Percentiles rank a stretch among this genome's conserved stretches.
These are phyloP conservation scores for Meiosimyza platycephala DNA, from an alignment of 2,888 invertebrate species.

Conservation along the genomic window DNA sequence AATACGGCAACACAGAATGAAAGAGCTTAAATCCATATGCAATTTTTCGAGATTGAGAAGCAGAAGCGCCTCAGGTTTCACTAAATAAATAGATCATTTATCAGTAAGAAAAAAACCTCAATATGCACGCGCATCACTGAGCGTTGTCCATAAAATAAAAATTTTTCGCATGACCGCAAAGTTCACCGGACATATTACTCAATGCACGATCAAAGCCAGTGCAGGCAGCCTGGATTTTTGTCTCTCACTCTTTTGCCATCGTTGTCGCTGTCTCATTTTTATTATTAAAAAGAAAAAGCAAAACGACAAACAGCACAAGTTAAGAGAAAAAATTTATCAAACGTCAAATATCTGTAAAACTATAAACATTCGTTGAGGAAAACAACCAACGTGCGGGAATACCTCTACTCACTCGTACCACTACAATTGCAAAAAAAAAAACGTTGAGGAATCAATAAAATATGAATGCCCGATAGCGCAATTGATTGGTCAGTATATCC, in stretches of 20 bases:
- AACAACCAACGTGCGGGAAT: slow-evolving; percentile 24
- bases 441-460: slow-evolving; percentile 54
- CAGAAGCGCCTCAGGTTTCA: slow-evolving; percentile 30
- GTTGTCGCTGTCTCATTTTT: slow-evolving; percentile 7
- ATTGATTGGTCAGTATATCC: slow-evolving; percentile 55
- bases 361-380: slow-evolving; percentile 37
- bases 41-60: slow-evolving; percentile 8
- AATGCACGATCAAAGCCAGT: slow-evolving; percentile 40
- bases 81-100: slow-evolving; percentile 55
- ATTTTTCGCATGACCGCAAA: slow-evolving; percentile 53
- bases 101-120: slow-evolving; percentile 43
- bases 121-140: too few relatives aligned
- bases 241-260: too few relatives aligned
- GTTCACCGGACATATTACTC: slow-evolving; percentile 55
- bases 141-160: slow-evolving; percentile 40
- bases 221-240: not conserved
- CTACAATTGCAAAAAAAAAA: slow-evolving; percentile 22
- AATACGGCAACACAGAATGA: not conserved
- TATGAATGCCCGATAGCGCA: slow-evolving; percentile 59
- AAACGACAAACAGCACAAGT: slow-evolving; percentile 27
- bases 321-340: slow-evolving; percentile 48
- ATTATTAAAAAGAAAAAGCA: slow-evolving; percentile 8
- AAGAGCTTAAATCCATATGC: slow-evolving; percentile 3
- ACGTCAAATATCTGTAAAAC: slow-evolving; percentile 51
- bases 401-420: slow-evolving; percentile 8